Conservation (phyloP, 2,113 vertebrate species). For the Gobiocypris rarus region DNA sequence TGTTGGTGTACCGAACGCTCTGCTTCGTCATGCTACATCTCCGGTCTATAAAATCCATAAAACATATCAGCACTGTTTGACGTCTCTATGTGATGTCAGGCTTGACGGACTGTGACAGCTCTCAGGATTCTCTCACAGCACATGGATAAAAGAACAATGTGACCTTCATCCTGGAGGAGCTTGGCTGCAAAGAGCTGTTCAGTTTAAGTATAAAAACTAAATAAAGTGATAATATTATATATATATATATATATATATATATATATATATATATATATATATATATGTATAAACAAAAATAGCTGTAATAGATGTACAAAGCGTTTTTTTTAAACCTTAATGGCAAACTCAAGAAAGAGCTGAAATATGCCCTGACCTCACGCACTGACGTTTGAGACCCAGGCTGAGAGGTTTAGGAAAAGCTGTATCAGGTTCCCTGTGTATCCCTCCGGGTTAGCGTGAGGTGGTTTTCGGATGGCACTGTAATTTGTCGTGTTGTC, state of each 20-base stretch:
- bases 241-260: no score
- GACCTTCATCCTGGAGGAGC: background rate
- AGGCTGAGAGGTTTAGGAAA: constrained; percentile 23
- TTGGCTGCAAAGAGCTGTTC: background rate
- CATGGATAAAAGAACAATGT: background rate
- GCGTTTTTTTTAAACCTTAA: no score
- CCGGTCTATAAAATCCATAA: constrained; percentile 53
- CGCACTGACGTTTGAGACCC: background rate
- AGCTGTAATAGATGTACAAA: background rate
- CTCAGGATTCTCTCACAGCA: constrained; percentile 26
- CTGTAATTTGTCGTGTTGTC: constrained; percentile 33
- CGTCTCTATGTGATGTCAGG: constrained; percentile 34
- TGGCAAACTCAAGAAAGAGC: no score
- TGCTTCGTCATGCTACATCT: constrained; percentile 36
- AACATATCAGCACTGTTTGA: constrained; percentile 44
- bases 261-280: no score
- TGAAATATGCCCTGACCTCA: background rate
- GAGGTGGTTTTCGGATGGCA: background rate
- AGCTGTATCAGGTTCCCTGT: background rate
- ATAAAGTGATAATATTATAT: no score
- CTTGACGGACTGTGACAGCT: constrained; percentile 21
- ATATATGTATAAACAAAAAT: no score
- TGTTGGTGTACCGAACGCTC: constrained; percentile 11
- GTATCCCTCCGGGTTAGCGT: background rate
- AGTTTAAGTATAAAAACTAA: background rate